Evolutionary conservation across 2,888 invertebrate genomes (phyloP).

Genomic region (Cryptops parisi): DNA sequence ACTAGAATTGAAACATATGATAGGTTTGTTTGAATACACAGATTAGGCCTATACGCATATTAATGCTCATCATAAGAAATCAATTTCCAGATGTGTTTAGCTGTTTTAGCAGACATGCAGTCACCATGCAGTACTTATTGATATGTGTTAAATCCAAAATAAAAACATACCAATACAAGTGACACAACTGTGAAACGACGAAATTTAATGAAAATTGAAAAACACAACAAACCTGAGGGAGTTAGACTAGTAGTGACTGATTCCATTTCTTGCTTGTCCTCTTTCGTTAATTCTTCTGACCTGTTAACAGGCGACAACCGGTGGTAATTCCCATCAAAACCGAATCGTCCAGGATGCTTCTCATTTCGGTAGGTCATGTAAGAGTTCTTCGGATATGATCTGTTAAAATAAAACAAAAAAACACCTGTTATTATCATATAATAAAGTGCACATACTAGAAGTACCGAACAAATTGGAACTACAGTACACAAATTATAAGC

Average conservation of each 20-base stretch:
- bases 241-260: not conserved
- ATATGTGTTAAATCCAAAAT: too few species aligned
- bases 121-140: not conserved
- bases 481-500: too few species aligned
- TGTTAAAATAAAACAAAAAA: slow-evolving; percentile 35
- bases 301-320: slow-evolving; percentile 44
- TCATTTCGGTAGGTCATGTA: slow-evolving; percentile 56
- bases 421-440: too few species aligned
- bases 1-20: too few species aligned
- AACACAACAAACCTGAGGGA: not conserved
- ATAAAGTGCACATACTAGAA: slow-evolving; percentile 7
- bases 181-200: not conserved
- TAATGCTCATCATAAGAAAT: too few species aligned
- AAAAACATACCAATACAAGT: not conserved
- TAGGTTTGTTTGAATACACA: too few species aligned
- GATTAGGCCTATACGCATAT: too few species aligned
- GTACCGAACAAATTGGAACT: not conserved
- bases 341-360: slow-evolving; percentile 22
- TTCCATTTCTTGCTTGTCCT: not conserved
- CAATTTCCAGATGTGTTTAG: too few species aligned
- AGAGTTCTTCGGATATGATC: slow-evolving; percentile 62
- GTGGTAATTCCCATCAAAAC: slow-evolving; percentile 58
- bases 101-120: too few species aligned
- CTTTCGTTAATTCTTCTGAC: not conserved
- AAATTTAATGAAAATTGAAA: not conserved